Base-by-base conservation (phyloP, 2,113 vertebrate genomes). In the Todiramphus saurophagus region DNA sequence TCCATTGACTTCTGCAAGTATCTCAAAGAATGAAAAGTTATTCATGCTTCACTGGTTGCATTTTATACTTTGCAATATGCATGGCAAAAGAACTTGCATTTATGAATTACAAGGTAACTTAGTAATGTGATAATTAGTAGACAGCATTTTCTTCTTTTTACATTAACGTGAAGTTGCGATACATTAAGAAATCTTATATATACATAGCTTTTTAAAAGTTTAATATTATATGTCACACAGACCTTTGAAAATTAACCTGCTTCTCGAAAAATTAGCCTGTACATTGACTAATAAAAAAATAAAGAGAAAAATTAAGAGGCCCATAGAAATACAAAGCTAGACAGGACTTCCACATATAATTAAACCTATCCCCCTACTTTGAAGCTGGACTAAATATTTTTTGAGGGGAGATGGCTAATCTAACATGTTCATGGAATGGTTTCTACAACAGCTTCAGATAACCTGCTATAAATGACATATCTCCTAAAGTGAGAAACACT, bases 231-330 rank as follows among this genome's bases (percentile, higher is more conserved):
- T 74, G 73, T 76, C 70, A 66, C 48, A 64, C n/a, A 85, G 20
- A 70, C 16, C 62, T 59, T 43, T 30, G 66, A 96, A 97, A 96
- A 96, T 78, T 53, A 87, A 67, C 10, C 37, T 48, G 20, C 85
- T 66, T 23, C n/a, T 92, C 48, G 43, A 60, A 96, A 97, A 96
- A 96, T 77, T 53, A 87, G 67, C 11, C n/a, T 43, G 18, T 90
- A 94, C 93, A 97, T 43, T 4, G 4, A 94, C 9, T 37, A 37
- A 37, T 37, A 66, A 84, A 78, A 93, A 46, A 73, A 18, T 16
- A 56, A 73, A 84, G 15, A 83, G 5, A 7, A 51, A 51, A 51
- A 51, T 51, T 51, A 87, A 81, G 0, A 68, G 4, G 9, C 37
- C 30, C 4, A 87, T 5, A 66, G 33, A 64, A 67, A 70, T 48